Evolutionary conservation across 2,797 vertebrate species (phyloP), one percentile per base, ranked within the genome.

Genomic region (Varecia variegata): DNA sequence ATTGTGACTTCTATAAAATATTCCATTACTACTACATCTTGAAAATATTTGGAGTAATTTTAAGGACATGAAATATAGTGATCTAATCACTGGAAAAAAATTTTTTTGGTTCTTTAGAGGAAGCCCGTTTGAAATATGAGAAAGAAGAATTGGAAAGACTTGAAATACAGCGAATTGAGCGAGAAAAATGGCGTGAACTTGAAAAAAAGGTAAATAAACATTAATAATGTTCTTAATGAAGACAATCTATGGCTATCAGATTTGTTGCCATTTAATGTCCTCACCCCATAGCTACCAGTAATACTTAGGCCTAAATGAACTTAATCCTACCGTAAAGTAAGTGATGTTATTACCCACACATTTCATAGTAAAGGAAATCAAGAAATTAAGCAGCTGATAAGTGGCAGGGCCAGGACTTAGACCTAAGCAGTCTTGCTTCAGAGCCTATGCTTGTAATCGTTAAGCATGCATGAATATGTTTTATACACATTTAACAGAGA

Each of bases 181-280:
- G 88, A 81, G 98, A 99, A 92, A 99, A 98, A 94, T 97, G 98
- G 76, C 90, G 98, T 58, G 98, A 77, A 7, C 99, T 99, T 2
- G 98, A 99, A 93, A 97, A 98, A 67, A 99, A 99, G 98, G 99
- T 99, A 81, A 96, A 97, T 91, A 58, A n/a, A 5, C 62, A 30
- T 70, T 76, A 71, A 76, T n/a, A 23, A 56, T 52, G 17, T 91
- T 76, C 52, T 85, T 50, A 74, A 18, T 77, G 50, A 88, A n/a
- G 65, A 65, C 45, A 82, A 73, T 47, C 8, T 35, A 0, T 70
- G 30, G 56, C 30, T 79, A 0, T 25, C 60, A 13, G 40, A 71
- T 88, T 23, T 52, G 32, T 77, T 65, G 45, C 54, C n/a, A 47
- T n/a, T 50, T 62, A 65, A 17, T 43, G 14, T 52, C 67, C 50